phyloP scores from a whole-genome alignment of 2,113 vertebrate species.

The Acrocephalus arundinaceus region DNA sequence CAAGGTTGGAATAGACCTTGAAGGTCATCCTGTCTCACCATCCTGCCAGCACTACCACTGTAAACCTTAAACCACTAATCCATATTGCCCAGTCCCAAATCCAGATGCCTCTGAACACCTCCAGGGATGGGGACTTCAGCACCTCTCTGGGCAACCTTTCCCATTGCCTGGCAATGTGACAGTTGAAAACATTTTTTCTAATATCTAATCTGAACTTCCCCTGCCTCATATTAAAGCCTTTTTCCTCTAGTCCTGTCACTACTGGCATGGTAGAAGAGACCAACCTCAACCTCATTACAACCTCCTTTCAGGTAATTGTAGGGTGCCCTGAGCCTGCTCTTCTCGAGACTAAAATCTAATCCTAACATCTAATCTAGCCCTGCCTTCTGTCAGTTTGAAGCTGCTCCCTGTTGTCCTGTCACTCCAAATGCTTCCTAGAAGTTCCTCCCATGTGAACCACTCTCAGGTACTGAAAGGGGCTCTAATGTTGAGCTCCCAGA shows the following conservation, averaged over 20 bases:
- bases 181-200: background rate
- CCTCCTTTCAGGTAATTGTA: background rate
- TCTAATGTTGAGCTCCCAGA: background rate
- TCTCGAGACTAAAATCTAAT: background rate
- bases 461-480: background rate
- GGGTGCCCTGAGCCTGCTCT: background rate
- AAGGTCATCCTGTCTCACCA: background rate
- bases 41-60: background rate
- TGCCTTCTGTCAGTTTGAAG: background rate
- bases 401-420: background rate
- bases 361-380: background rate
- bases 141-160: background rate
- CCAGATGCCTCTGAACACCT: background rate
- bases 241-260: background rate
- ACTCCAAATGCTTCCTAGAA: background rate
- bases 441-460: background rate
- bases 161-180: background rate
- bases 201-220: background rate
- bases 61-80: background rate
- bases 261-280: background rate
- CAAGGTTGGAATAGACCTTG: background rate
- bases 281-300: background rate
- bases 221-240: background rate
- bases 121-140: background rate
- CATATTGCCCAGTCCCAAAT: background rate